Evolutionary conservation across 2,797 vertebrate genomes (phyloP).

Genomic region (Okamejei kenojei): DNA sequence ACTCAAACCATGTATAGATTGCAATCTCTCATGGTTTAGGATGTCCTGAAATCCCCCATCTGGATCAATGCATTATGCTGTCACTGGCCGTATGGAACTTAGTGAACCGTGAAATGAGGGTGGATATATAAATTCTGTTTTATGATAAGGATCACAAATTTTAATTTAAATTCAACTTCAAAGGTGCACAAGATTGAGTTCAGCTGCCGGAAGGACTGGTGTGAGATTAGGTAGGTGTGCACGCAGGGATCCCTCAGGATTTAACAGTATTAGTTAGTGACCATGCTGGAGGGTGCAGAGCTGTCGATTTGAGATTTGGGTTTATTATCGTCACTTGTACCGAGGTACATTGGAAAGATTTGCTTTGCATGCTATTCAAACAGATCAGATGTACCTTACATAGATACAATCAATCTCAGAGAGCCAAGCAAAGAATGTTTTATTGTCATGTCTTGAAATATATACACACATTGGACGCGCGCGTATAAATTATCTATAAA

Average conservation of each 20-base stretch:
- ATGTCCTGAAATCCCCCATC: not conserved
- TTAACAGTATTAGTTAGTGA: too few species aligned
- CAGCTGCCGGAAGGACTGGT: not conserved
- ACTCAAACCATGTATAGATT: constrained; percentile 3
- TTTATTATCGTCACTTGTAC: too few species aligned
- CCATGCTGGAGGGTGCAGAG: too few species aligned
- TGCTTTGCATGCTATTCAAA: too few species aligned
- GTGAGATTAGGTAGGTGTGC: not conserved
- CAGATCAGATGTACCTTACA: too few species aligned
- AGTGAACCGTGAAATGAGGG: not conserved
- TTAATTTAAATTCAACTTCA: not conserved
- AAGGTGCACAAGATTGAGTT: not conserved
- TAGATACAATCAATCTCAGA: too few species aligned
- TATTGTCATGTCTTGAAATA: too few species aligned
- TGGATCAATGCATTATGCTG: not conserved
- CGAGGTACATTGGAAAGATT: too few species aligned
- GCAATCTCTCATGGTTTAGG: constrained; percentile 18
- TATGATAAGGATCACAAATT: not conserved
- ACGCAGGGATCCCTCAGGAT: not conserved
- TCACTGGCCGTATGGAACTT: not conserved
- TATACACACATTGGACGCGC: too few species aligned
- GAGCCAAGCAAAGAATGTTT: too few species aligned
- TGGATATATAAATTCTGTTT: not conserved
- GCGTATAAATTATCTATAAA: too few species aligned
- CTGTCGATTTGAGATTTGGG: not conserved